These are phyloP conservation scores for Rutpela maculata DNA, from an alignment of 2,888 invertebrate genomes.

Conservation along the genomic window DNA sequence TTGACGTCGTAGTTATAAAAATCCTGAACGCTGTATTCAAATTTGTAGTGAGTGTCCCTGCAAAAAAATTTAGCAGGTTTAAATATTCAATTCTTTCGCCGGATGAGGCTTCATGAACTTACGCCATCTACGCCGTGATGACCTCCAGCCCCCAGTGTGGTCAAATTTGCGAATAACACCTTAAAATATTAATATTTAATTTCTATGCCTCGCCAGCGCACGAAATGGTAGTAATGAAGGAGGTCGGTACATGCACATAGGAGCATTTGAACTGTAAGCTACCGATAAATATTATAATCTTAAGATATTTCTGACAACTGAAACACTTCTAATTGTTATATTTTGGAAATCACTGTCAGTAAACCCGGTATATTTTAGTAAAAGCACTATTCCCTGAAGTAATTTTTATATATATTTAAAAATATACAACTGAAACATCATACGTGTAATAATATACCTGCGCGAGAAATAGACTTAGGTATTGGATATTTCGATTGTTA, in stretches of 20 bases:
- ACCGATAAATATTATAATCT: not conserved
- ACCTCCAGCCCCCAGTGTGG: conserved; percentile 2
- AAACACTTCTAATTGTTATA: not conserved
- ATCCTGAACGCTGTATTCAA: conserved; percentile 71
- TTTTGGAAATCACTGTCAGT: not conserved
- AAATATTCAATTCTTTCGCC: not conserved
- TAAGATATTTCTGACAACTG: not conserved
- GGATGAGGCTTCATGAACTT: not conserved
- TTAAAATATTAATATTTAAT: conserved; percentile 6
- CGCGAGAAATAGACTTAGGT: no score
- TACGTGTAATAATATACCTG: no score
- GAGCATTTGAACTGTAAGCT: not conserved
- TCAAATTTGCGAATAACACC: not conserved
- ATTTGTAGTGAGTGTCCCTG: conserved; percentile 64
- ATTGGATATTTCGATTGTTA: no score
- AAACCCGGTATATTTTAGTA: not conserved
- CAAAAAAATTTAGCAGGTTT: not conserved
- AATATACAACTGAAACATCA: no score
- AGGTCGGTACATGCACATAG: not conserved
- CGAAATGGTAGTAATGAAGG: not conserved
- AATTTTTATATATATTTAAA: not conserved
- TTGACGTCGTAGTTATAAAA: no score
- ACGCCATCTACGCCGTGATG: not conserved
- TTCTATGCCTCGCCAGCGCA: not conserved
- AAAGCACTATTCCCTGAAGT: not conserved